phyloP scores from a whole-genome alignment of 92 coral and sea anemone species.

The Hydrozoanthus gracilis region DNA sequence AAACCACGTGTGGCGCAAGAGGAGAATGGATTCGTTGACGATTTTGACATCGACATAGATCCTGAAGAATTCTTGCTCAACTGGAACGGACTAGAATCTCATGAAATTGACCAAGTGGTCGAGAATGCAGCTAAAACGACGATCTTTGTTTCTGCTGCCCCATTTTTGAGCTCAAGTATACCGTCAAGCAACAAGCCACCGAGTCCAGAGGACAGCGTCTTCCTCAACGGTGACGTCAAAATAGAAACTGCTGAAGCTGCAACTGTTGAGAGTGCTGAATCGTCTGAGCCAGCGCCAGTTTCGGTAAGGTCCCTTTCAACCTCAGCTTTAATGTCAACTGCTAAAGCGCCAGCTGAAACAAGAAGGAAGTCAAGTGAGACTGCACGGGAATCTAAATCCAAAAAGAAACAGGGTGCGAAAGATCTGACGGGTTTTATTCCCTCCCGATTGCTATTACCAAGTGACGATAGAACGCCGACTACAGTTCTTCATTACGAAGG shows the following conservation, averaged over 20 bases:
- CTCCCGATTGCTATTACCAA: slow-evolving; percentile 36
- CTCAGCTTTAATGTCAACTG: slow-evolving; percentile 23
- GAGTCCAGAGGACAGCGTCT: slow-evolving; percentile 30
- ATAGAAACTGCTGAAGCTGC: slow-evolving; percentile 7
- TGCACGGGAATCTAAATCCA: slow-evolving; percentile 14
- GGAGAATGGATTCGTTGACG: slow-evolving; percentile 35
- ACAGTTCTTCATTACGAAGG: slow-evolving; percentile 48
- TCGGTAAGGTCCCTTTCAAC: slow-evolving; percentile 33
- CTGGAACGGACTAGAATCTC: slow-evolving; percentile 44
- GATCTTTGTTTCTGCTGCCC: slow-evolving; percentile 31
- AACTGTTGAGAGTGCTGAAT: background rate
- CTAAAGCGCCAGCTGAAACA: slow-evolving; percentile 17
- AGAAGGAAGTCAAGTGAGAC: slow-evolving; percentile 41
- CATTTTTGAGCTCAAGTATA: slow-evolving; percentile 41
- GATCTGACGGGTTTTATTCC: slow-evolving; percentile 33
- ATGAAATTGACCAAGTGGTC: slow-evolving; percentile 41
- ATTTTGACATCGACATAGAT: slow-evolving; percentile 45
- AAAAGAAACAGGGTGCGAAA: slow-evolving; percentile 32
- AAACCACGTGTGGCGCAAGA: slow-evolving; percentile 25
- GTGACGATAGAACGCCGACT: slow-evolving; percentile 36
- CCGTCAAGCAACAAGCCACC: slow-evolving; percentile 34
- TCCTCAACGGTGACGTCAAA: slow-evolving; percentile 6
- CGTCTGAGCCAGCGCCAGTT: slow-evolving; percentile 14
- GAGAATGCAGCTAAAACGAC: slow-evolving; percentile 36
- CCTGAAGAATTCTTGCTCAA: slow-evolving; percentile 30